Conservation (phyloP, 2,888 invertebrate species). For the Epistrophe grossulariae region DNA sequence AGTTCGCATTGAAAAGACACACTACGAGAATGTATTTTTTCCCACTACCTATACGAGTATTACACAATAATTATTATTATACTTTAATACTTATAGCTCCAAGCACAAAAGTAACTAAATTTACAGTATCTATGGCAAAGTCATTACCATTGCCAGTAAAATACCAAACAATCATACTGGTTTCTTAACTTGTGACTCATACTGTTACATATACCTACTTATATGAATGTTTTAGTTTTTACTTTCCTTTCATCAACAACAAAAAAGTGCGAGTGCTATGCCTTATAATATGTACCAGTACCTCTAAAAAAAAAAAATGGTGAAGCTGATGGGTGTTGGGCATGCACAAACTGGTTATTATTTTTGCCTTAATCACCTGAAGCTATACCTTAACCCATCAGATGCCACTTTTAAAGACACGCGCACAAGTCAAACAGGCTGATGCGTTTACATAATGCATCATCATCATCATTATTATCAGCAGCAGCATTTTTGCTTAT, state of each 20-base stretch:
- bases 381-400: constrained; percentile 10
- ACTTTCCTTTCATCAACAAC: constrained; percentile 17
- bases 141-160: constrained; percentile 14
- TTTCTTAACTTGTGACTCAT: constrained; percentile 33
- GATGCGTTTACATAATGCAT: constrained; percentile 35
- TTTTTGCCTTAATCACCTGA: constrained; percentile 25
- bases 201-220: not conserved
- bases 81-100: not conserved
- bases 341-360: constrained; percentile 33
- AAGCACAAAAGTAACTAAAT: constrained; percentile 1
- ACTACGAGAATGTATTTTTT: not conserved
- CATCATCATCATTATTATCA: constrained; percentile 18
- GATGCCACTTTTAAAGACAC: constrained; percentile 28
- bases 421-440: constrained; percentile 12
- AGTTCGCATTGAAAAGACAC: constrained; percentile 13
- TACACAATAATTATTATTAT: constrained; percentile 12
- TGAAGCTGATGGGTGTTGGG: constrained; percentile 17
- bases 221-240: not conserved
- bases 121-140: constrained; percentile 23
- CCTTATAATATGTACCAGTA: not conserved
- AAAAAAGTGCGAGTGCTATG: constrained; percentile 33
- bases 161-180: not conserved
- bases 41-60: no score
- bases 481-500: constrained; percentile 5
- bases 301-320: not conserved